phyloP scores from a whole-genome alignment of 1,140 invertebrate genomes.

The Aphis gossypii region DNA sequence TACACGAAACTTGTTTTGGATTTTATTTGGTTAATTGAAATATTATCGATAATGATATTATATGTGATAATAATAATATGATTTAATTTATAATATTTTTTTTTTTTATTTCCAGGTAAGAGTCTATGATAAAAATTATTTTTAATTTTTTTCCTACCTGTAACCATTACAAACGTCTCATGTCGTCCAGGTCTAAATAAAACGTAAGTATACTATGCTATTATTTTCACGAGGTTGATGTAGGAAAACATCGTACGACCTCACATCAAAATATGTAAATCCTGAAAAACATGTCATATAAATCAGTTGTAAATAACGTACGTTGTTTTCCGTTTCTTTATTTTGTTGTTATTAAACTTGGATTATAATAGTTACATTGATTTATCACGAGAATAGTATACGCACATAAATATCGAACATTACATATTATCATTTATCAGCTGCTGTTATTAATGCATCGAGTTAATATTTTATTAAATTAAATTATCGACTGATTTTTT shows the following conservation, averaged over 20 bases:
- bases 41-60: background rate
- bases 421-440: background rate
- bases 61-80: background rate
- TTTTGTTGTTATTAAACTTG: background rate
- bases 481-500: background rate
- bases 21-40: background rate
- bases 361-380: background rate
- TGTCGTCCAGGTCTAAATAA: background rate
- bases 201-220: constrained; percentile 1
- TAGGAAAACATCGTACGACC: background rate
- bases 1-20: background rate
- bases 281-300: background rate
- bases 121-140: background rate
- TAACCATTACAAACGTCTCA: background rate
- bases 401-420: background rate
- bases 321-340: background rate
- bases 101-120: constrained; percentile 35
- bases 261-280: background rate
- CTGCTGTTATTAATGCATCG: background rate
- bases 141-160: background rate
- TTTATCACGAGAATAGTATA: background rate
- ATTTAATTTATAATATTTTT: background rate
- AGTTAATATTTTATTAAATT: background rate
- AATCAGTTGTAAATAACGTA: background rate
- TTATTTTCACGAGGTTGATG: background rate